Conservation (phyloP, 1,140 invertebrate genomes). For the Oryctes rhinoceros region DNA sequence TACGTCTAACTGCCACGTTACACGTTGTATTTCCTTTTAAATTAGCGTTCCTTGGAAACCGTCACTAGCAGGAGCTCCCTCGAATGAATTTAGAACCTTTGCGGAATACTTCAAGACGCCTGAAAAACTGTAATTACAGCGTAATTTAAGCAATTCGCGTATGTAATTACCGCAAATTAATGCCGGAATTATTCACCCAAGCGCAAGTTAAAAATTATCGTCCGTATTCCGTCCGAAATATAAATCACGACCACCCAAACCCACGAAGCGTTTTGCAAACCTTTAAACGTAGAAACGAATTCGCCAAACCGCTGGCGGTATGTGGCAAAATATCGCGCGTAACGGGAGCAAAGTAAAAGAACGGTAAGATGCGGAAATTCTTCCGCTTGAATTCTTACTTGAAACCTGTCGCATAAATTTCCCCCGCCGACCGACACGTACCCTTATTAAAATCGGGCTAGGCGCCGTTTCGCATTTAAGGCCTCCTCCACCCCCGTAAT, state of each 20-base stretch:
- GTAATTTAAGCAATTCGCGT: conserved; percentile 1
- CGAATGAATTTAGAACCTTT: too few species aligned
- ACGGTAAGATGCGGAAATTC: background rate
- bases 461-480: background rate
- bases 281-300: conserved; percentile 7
- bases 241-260: background rate
- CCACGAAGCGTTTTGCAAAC: background rate
- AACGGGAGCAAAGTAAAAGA: background rate
- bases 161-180: conserved; percentile 7
- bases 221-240: background rate
- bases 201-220: conserved; percentile 33
- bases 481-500: background rate
- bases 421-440: background rate
- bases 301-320: background rate
- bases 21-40: too few species aligned
- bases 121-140: background rate
- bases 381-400: conserved; percentile 23
- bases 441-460: conserved; percentile 6
- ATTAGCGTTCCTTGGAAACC: too few species aligned
- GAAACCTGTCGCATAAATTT: conserved; percentile 29
- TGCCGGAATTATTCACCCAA: background rate
- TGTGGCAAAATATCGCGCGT: background rate
- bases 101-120: too few species aligned
- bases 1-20: too few species aligned
- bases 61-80: too few species aligned